These are phyloP conservation scores for Aelia acuminata DNA, from an alignment of 2,888 invertebrate species.

Conservation along the genomic window DNA sequence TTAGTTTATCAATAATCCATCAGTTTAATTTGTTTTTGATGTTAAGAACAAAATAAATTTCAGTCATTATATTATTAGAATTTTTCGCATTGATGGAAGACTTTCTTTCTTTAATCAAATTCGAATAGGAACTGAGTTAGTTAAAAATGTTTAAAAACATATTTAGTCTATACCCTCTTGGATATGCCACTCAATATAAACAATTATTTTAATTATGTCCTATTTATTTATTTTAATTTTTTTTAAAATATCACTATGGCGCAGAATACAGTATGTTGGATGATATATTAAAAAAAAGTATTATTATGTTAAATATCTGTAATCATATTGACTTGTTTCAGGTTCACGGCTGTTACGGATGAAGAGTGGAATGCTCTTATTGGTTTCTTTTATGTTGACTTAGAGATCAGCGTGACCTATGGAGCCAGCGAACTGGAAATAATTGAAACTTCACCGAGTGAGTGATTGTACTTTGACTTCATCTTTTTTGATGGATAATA, in stretches of 20 bases:
- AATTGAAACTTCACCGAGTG: conserved; percentile 61
- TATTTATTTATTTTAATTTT: not conserved
- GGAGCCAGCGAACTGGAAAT: conserved; percentile 55
- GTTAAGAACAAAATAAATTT: not conserved
- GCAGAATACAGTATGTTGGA: too few species aligned
- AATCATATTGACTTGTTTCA: conserved; percentile 56
- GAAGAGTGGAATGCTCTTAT: conserved; percentile 64
- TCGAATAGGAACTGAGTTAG: too few species aligned
- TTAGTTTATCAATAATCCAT: not conserved
- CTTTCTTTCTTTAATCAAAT: too few species aligned
- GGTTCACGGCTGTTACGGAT: conserved; percentile 63
- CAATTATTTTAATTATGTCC: not conserved
- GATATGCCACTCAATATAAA: too few species aligned
- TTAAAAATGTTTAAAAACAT: too few species aligned
- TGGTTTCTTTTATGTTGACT: conserved; percentile 61
- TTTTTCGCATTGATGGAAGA: too few species aligned
- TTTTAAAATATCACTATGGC: too few species aligned
- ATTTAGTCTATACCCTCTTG: too few species aligned
- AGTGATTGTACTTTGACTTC: conserved; percentile 8
- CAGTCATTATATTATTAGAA: too few species aligned
- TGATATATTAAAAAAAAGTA: not conserved
- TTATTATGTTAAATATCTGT: not conserved
- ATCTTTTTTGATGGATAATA: not conserved
- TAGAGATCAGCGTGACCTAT: conserved; percentile 63
- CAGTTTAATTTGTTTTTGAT: not conserved